Evolutionary conservation across 2,113 vertebrate genomes (phyloP), one percentile per base, ranked within the genome.

Genomic region (Corythornis madagascariensis): DNA sequence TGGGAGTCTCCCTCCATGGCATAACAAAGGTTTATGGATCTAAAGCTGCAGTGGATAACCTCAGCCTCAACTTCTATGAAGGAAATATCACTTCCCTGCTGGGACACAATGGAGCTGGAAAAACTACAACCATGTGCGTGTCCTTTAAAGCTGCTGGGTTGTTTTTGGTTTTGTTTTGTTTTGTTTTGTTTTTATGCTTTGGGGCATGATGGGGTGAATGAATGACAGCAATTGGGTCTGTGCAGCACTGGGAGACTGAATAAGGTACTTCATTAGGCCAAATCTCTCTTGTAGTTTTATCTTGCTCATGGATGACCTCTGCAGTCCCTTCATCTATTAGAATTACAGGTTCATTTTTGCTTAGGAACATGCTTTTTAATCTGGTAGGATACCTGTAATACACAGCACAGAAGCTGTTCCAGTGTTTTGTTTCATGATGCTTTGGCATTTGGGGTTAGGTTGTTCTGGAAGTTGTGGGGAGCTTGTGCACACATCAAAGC

Each of bases 81-180:
- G 98, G 99, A 14, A 99, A 99, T 31, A 98, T 99, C 89, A 99
- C 99, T 65, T 96, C 99, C 45, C 95, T 99, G 97, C 97, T 99
- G 38, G 99, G 99, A 12, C 99, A 99, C 97, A 99, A 99, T 11
- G 99, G 99, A 95, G 99, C 99, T 1, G 99, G 99, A 63, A 99
- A 99, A 97, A 99, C 99, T 16, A 99, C 99, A 11, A 99, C 99
- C 73, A 99, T 99, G 99, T 99, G 96, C 12, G 97, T 93, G 70
- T 33, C 42, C 42, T 92, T 93, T 64, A 48, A 67, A 92, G 75
- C 11, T 24, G 42, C 7, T 38, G 38, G 38, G 38, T 38, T 38
- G 38, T 38, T 38, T 38, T 38, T 38, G 38, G 10, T 38, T 38
- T 38, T 10, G 38, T 10, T 38, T 38, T 38, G 38, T 35, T 35